These are phyloP conservation scores for mouse (Mus musculus) DNA, from an alignment of 2,113 vertebrate species.

Conservation along the genomic window GRCm39 chrX:104915001-104915500, in stretches of 20 bases:
- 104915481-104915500: neutral
- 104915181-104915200: no score
- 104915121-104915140: neutral
- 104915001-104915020: neutral
- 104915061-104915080: neutral
- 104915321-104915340: slow-evolving; percentile 36
- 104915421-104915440: neutral
- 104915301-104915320: slow-evolving; percentile 33
- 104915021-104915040: neutral
- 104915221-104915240: neutral
- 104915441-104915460: slow-evolving; percentile 26
- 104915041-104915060: neutral
- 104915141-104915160: neutral
- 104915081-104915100: neutral
- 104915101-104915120: neutral
- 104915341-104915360: slow-evolving; percentile 21
- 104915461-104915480: slow-evolving; percentile 45
- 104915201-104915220: neutral
- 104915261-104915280: neutral
- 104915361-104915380: slow-evolving; percentile 41
- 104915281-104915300: slow-evolving; percentile 25
- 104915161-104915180: neutral
- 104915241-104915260: neutral
- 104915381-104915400: slow-evolving; percentile 37
- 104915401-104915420: slow-evolving; percentile 13